Base-by-base conservation (phyloP, 2,888 invertebrate genomes). In the Rotaria macrura region DNA sequence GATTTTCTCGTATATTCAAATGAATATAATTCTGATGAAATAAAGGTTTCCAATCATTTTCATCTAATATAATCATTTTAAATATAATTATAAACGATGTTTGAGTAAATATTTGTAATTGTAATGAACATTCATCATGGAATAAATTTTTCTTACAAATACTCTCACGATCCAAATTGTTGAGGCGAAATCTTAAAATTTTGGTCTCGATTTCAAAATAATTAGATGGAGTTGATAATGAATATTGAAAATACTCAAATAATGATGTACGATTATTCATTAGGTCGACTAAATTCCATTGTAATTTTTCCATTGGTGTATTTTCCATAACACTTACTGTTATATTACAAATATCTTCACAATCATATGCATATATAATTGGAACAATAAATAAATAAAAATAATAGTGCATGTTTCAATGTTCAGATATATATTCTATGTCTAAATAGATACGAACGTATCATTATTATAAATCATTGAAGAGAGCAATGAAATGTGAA, bases 71-170 rank as follows among this genome's bases (percentile, higher is more conserved):
- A 79, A 79, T 79, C 12, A 79, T 20, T 79, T 79, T 40, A 43
- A 79, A 79, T 43, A 79, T 79, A 14, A 79, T 43, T 43, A 79
- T 23, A 79, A 79, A 43, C n/a, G 79, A 79, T 43, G 79, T 79
- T 79, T 79, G 79, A n/a, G 79, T 79, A 43, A 79, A 79, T 40
- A 79, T 79, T n/a, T 43, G 25, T 43, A 79, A 79, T 79, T 40
- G n/a, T n/a, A 79, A 79, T n/a, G 25, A 40, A 43, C 79, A 79
- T 79, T 43, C 43, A n/a, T 79, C 40, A 4, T 40, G 25, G 1
- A 25, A 12, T 1, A 25, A 25, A 43, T 20, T 43, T 38, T n/a
- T 40, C 43, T 43, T 25, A 43, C 79, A 79, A 43, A 79, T 43
- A 43, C 25, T 14, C 43, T 79, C 79, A 25, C 79, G 79, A 79